phyloP scores from a whole-genome alignment of 1,140 invertebrate species.

The Acromyrmex echinatior region DNA sequence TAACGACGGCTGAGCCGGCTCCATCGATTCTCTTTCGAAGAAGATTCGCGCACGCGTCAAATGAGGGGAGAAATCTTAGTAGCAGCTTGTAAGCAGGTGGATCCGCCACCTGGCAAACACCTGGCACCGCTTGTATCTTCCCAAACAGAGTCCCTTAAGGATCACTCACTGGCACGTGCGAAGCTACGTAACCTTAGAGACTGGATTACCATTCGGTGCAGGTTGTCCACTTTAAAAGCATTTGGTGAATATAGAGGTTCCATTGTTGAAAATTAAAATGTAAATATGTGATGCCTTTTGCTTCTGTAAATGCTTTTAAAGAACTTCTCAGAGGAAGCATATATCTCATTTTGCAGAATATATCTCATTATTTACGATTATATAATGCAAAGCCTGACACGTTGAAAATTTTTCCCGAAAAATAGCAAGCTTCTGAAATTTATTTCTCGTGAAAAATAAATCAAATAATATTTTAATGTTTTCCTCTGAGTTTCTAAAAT shows the following conservation, averaged over 20 bases:
- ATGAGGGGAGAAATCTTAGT: conserved; percentile 70
- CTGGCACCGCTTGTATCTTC: conserved; percentile 75
- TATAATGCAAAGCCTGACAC: not conserved
- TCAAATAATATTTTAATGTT: not conserved
- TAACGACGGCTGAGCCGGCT: conserved; percentile 14
- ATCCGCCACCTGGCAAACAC: conserved; percentile 83
- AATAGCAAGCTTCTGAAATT: not conserved
- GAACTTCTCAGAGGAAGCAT: not conserved
- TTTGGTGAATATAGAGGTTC: conserved; percentile 1
- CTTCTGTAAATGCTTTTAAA: conserved; percentile 5
- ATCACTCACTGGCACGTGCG: conserved; percentile 46
- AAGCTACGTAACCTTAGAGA: conserved; percentile 32
- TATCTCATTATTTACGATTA: not conserved
- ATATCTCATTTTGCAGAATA: not conserved
- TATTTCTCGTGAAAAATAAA: not conserved
- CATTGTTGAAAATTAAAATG: conserved; percentile 12
- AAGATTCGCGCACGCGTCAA: conserved; percentile 76
- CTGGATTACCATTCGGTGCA: conserved; percentile 39
- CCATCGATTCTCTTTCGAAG: conserved; percentile 67
- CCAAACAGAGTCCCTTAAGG: conserved; percentile 55
- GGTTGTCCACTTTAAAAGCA: not conserved
- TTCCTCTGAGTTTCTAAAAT: not conserved
- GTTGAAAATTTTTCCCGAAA: not conserved
- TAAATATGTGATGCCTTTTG: not conserved
- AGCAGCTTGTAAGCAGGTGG: conserved; percentile 85